phyloP scores from a whole-genome alignment of 2,113 vertebrate genomes.

The Myxocyprinus asiaticus region DNA sequence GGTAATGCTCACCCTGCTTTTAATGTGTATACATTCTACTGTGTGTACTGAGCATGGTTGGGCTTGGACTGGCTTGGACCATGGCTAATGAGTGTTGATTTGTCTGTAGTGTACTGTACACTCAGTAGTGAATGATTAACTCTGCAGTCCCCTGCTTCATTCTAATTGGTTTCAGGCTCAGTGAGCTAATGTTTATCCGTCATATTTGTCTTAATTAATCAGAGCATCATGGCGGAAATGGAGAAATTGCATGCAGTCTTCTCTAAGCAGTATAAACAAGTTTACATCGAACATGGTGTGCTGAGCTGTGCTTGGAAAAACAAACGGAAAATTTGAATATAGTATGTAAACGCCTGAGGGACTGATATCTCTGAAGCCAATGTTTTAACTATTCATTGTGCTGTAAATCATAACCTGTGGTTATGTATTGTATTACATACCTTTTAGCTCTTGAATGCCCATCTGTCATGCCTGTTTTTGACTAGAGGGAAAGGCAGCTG shows the following conservation, averaged over 20 bases:
- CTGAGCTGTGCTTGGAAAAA: not conserved
- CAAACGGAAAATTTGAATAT: conserved; percentile 33
- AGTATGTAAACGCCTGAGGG: not conserved
- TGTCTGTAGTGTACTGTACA: not conserved
- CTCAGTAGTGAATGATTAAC: conserved; percentile 44
- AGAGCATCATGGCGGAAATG: conserved; percentile 9
- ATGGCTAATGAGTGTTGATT: not conserved
- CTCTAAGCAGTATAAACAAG: not conserved
- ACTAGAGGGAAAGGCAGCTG: too few species aligned
- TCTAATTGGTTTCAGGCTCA: conserved; percentile 5
- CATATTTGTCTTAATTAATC: conserved; percentile 24
- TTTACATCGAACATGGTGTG: not conserved
- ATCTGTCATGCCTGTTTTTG: conserved; percentile 32
- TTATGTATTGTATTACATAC: conserved; percentile 19
- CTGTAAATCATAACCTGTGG: conserved; percentile 18
- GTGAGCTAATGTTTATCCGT: not conserved
- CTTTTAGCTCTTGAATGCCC: not conserved
- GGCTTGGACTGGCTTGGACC: not conserved
- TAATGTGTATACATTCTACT: not conserved
- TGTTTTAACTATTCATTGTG: conserved; percentile 1
- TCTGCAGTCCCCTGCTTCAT: not conserved
- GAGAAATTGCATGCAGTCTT: not conserved
- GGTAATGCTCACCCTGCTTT: not conserved
- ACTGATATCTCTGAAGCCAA: conserved; percentile 5
- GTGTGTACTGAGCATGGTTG: not conserved